Base-by-base conservation (phyloP, 1,140 invertebrate species). In the Drosophila punjabiensis region DNA sequence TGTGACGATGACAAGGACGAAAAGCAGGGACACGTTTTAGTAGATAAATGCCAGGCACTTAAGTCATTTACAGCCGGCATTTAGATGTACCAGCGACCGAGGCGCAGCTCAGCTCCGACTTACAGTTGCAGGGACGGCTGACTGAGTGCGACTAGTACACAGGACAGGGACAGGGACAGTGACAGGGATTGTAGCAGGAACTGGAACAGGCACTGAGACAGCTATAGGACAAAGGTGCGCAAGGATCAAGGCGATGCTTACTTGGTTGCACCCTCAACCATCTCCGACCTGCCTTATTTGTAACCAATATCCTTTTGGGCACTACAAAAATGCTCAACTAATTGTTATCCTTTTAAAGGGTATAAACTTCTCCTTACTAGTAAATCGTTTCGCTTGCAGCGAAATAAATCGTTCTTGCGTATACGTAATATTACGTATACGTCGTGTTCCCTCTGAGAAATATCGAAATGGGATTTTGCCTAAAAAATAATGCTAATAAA, bases 31-130 rank as follows among this genome's bases (percentile, higher is more conserved):
- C 81, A 84, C 85, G 77, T 89, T 89, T 82, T 71, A 77, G 81
- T 80, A 81, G 77, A 88, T 89, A 88, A 88, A 88, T 88, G 85
- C 74, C 81, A 71, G 85, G 74, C 84, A 88, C 84, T 88, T 89
- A 89, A 88, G 81, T 88, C 81, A 89, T 88, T 89, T 88, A 81
- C 68, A 83, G 83, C 61, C 76, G 68, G 68, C 71, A 71, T 73
- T 74, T 74, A 13, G 70, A 53, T 74, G 70, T 74, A 37, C 35
- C 68, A 61, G 50, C 50, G 45, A 67, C 62, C 62, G 62, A 35
- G 67, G 47, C 62, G 33, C 33, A 65, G 50, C 62, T 37, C 39
- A 61, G 63, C 16, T 14, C 55, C 35, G 55, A 18, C 55, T 58
- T 58, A 58, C 55, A 39, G 55, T n/a, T 58, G 55, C 55, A 58